Base-by-base conservation (phyloP, 2,888 invertebrate species). In the Apotomis betuletana region DNA sequence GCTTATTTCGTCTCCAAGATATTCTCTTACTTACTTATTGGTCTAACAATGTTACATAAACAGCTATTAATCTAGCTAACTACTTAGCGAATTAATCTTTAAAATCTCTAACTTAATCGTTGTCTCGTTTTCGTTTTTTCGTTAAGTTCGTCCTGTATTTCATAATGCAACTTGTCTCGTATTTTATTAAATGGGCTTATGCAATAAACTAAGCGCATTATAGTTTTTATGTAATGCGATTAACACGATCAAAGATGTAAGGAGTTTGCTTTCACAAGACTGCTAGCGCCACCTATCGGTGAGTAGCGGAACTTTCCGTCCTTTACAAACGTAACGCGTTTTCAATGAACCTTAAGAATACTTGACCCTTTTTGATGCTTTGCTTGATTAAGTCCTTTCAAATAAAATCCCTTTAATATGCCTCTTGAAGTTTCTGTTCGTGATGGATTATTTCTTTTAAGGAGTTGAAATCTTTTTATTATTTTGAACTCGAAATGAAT, bases 281-380 rank as follows among this genome's bases (percentile, higher is more conserved):
- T 36, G 12, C 74, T 83, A 77, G 79, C 90, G 90, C 89, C 90
- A 90, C 88, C 90, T 90, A 67, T 83, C 79, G 74, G 70, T 75
- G 82, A 85, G 84, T 87, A 87, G 90, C 79, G 73, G 75, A 75
- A 86, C 81, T 81, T 75, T 4, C 3, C 49, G 10, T 54, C 12
- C 51, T 12, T 61, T 55, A 61, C 27, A 52, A 63, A 12, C 49
- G 46, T 9, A 63, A 12, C 49, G 46, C 12, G 36, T 27, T 49
- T 57, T 59, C 60, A 27, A 57, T 49, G 62, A 63, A 41, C 51
- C 54, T 63, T 38, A 59, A 67, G 67, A 61, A 59, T 62, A 52
- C 71, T 71, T 71, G 68, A 68, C 72, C 68, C 63, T 62, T 63
- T 72, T 72, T 44, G 44, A 65, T 63, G 67, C 46, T 58, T 46